Percentiles rank a stretch among this genome's conserved stretches.
Evolutionary conservation across 2,888 invertebrate genomes (phyloP).

Genomic region (Netelia inedita): DNA sequence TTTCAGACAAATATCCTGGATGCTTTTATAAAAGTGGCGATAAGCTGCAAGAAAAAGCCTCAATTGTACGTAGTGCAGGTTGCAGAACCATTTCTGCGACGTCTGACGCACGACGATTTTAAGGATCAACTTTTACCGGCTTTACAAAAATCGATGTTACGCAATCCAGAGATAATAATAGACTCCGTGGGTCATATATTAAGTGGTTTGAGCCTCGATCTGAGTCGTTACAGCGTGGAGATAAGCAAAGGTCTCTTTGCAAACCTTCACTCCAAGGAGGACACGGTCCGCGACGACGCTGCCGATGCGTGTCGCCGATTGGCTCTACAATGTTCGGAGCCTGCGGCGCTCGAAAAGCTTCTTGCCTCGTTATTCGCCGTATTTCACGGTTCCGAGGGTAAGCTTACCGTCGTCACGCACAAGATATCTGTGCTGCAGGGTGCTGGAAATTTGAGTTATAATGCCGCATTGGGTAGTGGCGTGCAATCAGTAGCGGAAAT

Average conservation of each 20-base stretch:
- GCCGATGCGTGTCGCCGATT: constrained; percentile 90
- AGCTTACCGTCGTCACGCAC: constrained; percentile 94
- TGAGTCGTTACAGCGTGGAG: constrained; percentile 92
- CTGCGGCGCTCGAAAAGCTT: constrained; percentile 89
- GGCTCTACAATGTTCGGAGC: constrained; percentile 90
- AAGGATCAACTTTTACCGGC: constrained; percentile 92
- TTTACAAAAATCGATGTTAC: constrained; percentile 95
- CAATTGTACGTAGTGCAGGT: constrained; percentile 89
- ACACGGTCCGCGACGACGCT: constrained; percentile 91
- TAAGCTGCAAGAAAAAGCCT: constrained; percentile 92
- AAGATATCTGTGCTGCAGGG: constrained; percentile 94
- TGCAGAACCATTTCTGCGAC: constrained; percentile 89
- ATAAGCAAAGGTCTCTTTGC: constrained; percentile 94
- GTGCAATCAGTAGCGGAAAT: constrained; percentile 87
- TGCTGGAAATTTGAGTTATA: constrained; percentile 90
- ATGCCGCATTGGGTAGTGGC: constrained; percentile 88
- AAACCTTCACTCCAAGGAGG: constrained; percentile 95
- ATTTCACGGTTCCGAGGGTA: constrained; percentile 95
- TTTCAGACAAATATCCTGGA: constrained; percentile 89
- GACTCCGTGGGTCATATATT: constrained; percentile 93
- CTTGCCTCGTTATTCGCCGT: constrained; percentile 91
- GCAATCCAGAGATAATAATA: constrained; percentile 97
- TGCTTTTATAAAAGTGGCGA: constrained; percentile 91
- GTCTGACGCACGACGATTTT: constrained; percentile 89
- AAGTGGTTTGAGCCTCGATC: constrained; percentile 89